Conservation (phyloP, 2,888 invertebrate genomes). For the Metellina segmentata region DNA sequence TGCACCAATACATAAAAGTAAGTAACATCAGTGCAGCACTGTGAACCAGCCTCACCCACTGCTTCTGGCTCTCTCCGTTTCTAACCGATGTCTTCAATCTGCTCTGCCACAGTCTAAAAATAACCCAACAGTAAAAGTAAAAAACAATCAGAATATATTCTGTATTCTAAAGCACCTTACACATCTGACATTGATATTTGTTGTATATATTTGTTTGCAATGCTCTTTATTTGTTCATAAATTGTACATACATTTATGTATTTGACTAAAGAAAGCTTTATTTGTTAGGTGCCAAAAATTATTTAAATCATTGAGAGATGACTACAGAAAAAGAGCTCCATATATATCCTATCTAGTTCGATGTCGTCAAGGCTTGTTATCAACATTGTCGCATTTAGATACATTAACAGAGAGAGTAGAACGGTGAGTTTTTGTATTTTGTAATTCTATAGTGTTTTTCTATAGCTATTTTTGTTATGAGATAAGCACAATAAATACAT, state of each 20-base stretch:
- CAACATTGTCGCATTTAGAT: constrained; percentile 87
- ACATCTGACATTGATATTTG: too few species aligned
- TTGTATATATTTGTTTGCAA: neutral
- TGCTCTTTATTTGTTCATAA: neutral
- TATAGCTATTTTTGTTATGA: neutral
- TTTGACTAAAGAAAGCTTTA: neutral
- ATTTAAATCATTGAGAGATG: constrained; percentile 87
- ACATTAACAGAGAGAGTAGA: constrained; percentile 83
- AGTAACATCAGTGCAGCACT: too few species aligned
- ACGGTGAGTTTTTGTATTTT: constrained; percentile 79
- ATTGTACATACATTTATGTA: neutral
- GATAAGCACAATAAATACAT: neutral
- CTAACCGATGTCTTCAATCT: too few species aligned
- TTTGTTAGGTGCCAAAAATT: constrained; percentile 86
- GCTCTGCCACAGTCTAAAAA: too few species aligned
- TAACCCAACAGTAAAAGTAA: too few species aligned
- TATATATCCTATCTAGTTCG: constrained; percentile 91
- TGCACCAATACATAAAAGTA: too few species aligned
- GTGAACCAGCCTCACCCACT: too few species aligned
- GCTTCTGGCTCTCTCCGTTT: too few species aligned
- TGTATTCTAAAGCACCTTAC: too few species aligned
- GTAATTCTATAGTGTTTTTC: neutral
- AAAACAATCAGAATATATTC: too few species aligned
- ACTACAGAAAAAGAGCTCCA: constrained; percentile 88
- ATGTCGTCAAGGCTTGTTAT: constrained; percentile 89